Evolutionary conservation across 2,113 vertebrate species (phyloP), one percentile per base, ranked within the genome.

Genomic region (Astur gentilis): DNA sequence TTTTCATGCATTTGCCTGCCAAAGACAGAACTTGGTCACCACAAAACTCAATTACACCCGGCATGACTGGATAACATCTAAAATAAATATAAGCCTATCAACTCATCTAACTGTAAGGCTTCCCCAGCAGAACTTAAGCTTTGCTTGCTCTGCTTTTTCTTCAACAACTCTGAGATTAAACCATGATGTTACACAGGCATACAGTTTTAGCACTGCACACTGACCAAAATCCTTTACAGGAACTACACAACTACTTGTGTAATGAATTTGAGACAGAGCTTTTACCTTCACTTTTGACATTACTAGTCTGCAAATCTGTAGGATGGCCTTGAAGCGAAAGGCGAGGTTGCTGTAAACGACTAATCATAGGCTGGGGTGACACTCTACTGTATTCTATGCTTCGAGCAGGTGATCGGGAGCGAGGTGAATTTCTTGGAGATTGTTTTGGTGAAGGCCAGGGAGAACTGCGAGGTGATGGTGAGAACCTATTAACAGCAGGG

Each of bases 201-300:
- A 31, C 6, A 19, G 45, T 79, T 91, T 90, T 61, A 72, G 65
- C 36, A 65, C 47, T 58, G 52, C 62, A 49, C 18, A 16, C 18
- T 26, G 38, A 57, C 6, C 4, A 45, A 57, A 82, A 36, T 31
- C 26, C 58, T 82, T 32, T 31, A 78, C 10, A 54, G 32, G 38
- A 83, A 47, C 17, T 9, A 62, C 45, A 65, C 27, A 34, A 16
- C 19, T 65, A 45, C 29, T 87, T 14, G 1, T 31, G 22, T 7
- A 47, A 75, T 32, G 21, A 85, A 61, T 57, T 72, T 57, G 54
- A 92, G 55, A 67, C 8, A 16, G 40, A 71, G 14, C 71, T 61
- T 90, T 97, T 98, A 99, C 99, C 99, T 99, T 99, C 99, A 45
- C 99, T 99, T 98, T 99, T 99, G 80, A 99, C 98, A 95, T 97